Base-by-base conservation (phyloP, 2,888 invertebrate species). In the Slavum lentiscoides region DNA sequence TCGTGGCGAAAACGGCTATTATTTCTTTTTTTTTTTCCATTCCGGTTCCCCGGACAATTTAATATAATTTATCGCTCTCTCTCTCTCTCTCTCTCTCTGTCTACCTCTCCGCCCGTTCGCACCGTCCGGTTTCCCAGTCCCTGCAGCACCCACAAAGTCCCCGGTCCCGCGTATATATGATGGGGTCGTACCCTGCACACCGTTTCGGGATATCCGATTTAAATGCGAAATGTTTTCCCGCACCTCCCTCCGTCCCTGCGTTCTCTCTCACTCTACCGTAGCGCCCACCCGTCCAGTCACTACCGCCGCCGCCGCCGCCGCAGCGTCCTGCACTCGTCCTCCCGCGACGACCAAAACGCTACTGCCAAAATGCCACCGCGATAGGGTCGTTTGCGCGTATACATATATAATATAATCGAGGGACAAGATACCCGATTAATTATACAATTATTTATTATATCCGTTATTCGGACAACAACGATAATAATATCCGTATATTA, bases 141-240 rank as follows among this genome's bases (percentile, higher is more conserved):
- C 21, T n/a, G 21, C 59, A n/a, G n/a, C 3, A 11, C 9, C 21
- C 4, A n/a, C 4, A 4, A 30, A 30, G 4, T 30, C 30, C 30
- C 30, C 1, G 30, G 30, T 4, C 30, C 30, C 4, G 30, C 30
- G 4, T 30, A 30, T 30, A 30, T 30, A 30, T 30, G 4, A 74
- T 64, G 53, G 74, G 74, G 74, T 64, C 62, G 70, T 55, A 62
- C 58, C 61, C 81, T 58, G 59, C 30, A 30, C 30, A 69, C n/a
- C 69, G 64, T 82, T 58, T 61, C 82, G 73, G 70, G 74, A 80
- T 72, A 72, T 72, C 80, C 80, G 70, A 80, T 80, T 72, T 80
- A 72, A 80, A 80, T 80, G 69, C 77, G 77, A 70, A 80, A 80
- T 82, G 76, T 72, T 66, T 62, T 68, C 82, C 61, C 59, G 19